phyloP scores from a whole-genome alignment of 2,797 vertebrate species.

The Yasuhikotakia modesta region DNA sequence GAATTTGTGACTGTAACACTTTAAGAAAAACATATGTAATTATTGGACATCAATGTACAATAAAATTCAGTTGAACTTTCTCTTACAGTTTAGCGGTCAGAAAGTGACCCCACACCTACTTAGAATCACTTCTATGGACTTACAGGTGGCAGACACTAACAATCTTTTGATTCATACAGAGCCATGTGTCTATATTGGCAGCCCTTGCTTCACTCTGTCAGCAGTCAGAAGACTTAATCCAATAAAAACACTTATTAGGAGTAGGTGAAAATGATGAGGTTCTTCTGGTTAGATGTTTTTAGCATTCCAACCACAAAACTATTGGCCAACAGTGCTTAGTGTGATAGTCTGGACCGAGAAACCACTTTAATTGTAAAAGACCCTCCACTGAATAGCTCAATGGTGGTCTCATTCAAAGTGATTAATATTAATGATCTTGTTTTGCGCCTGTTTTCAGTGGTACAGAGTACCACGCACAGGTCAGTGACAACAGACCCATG shows the following conservation, averaged over 20 bases:
- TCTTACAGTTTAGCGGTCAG: no score
- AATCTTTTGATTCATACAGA: conserved; percentile 78
- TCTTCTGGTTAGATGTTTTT: conserved; percentile 81
- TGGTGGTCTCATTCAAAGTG: conserved; percentile 78
- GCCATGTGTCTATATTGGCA: conserved; percentile 74
- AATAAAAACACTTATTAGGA: conserved; percentile 54
- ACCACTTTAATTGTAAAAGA: conserved; percentile 81
- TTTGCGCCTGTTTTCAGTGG: conserved; percentile 82
- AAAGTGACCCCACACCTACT: conserved; percentile 77
- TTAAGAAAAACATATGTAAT: no score
- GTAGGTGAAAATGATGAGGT: conserved; percentile 77
- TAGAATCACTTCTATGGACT: conserved; percentile 77
- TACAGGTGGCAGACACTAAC: conserved; percentile 81
- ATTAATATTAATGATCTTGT: conserved; percentile 90
- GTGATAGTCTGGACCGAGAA: conserved; percentile 82
- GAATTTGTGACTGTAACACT: no score
- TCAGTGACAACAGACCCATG: conserved; percentile 79
- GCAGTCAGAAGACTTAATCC: conserved; percentile 79
- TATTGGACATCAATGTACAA: no score
- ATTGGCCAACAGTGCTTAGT: conserved; percentile 81
- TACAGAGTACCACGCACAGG: conserved; percentile 75
- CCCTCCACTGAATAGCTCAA: conserved; percentile 70
- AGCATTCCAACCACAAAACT: conserved; percentile 59
- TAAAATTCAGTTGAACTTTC: no score
- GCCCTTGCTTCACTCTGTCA: conserved; percentile 79